A percentile compares a stretch with the other conserved stretches of the same genome.
These are phyloP conservation scores for Cydia strobilella DNA, from an alignment of 1,140 invertebrate species.

Conservation along the genomic window DNA sequence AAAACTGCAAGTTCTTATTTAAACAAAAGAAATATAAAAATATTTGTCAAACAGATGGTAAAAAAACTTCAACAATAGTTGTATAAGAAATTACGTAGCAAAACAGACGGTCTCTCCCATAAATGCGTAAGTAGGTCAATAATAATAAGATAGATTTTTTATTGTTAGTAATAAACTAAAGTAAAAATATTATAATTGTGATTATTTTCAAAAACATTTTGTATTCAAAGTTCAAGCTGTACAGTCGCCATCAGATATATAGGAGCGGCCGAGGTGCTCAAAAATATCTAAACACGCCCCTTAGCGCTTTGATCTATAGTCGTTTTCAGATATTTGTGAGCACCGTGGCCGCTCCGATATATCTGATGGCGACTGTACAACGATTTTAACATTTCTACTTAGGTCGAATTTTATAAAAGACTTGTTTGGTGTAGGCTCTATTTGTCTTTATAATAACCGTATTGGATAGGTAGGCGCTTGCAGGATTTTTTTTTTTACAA, in stretches of 20 bases:
- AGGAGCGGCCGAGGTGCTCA: too few relatives aligned
- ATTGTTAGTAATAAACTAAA: constrained; percentile 14
- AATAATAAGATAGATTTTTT: constrained; percentile 23
- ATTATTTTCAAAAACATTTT: constrained; percentile 6
- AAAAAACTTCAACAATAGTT: too few relatives aligned
- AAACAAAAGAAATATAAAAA: background rate
- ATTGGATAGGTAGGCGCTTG: too few relatives aligned
- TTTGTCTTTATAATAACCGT: too few relatives aligned
- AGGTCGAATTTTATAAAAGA: background rate
- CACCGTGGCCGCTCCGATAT: too few relatives aligned
- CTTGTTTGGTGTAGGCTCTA: too few relatives aligned
- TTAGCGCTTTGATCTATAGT: too few relatives aligned
- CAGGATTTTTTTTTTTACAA: too few relatives aligned
- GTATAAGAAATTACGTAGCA: background rate
- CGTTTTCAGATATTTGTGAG: too few relatives aligned
- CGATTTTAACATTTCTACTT: background rate
- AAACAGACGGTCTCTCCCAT: background rate
- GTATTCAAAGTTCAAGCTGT: background rate
- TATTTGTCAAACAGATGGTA: background rate
- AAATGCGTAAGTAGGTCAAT: background rate
- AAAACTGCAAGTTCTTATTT: background rate
- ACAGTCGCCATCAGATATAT: too few relatives aligned
- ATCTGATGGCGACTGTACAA: too few relatives aligned
- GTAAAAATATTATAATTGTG: constrained; percentile 6
- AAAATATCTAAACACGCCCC: too few relatives aligned